A percentile compares a stretch with the other conserved stretches of the same genome.
phyloP scores from a whole-genome alignment of 2,888 invertebrate genomes.

The Drosophila lutescens region DNA sequence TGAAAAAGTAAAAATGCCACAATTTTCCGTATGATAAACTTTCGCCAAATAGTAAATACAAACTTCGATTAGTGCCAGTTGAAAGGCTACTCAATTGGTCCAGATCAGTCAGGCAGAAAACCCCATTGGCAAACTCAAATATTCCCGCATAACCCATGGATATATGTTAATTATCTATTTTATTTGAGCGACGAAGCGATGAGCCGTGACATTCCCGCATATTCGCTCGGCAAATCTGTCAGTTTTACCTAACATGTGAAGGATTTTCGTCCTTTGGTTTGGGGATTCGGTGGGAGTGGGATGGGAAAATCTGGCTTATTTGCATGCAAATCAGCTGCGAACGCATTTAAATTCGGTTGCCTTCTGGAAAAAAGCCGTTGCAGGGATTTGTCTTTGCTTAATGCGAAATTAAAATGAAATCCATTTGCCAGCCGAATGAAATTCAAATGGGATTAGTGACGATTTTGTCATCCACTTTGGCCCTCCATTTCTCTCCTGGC shows the following conservation, averaged over 20 bases:
- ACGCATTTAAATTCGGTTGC: constrained; percentile 52
- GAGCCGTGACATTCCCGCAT: constrained; percentile 32
- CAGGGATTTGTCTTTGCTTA: constrained; percentile 36
- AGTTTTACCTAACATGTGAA: constrained; percentile 13
- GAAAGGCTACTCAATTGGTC: constrained; percentile 19
- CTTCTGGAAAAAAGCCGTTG: constrained; percentile 5
- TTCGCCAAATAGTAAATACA: neutral
- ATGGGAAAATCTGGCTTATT: constrained; percentile 44
- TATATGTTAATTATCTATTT: constrained; percentile 40
- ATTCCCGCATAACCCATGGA: constrained; percentile 23
- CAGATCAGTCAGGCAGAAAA: constrained; percentile 7
- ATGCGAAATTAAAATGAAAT: constrained; percentile 42
- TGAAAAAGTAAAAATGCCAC: constrained; percentile 5
- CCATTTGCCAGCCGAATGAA: constrained; percentile 40
- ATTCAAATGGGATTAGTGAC: constrained; percentile 70
- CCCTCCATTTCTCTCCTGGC: neutral
- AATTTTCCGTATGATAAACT: constrained; percentile 1
- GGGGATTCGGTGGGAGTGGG: neutral
- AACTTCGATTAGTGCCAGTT: constrained; percentile 15
- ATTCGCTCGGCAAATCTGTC: constrained; percentile 13
- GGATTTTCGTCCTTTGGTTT: neutral
- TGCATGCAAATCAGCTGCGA: constrained; percentile 65
- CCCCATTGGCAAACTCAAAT: constrained; percentile 1
- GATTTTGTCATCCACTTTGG: constrained; percentile 52
- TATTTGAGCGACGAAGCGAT: constrained; percentile 26